Base-by-base conservation (phyloP, 2,113 vertebrate species). In the Platichthys flesus region DNA sequence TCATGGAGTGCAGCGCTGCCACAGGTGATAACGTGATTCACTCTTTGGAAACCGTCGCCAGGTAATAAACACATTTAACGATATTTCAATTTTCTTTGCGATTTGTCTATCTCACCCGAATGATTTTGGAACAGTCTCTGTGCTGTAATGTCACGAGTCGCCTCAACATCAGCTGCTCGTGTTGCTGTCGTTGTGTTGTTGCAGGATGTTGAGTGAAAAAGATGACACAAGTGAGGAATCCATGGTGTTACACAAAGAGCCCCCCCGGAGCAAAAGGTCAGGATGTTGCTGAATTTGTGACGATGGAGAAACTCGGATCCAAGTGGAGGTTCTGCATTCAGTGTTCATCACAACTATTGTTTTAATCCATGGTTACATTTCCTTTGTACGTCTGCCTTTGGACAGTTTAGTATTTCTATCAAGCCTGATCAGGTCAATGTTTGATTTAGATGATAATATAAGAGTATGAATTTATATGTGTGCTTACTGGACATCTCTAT, bases 1-100 rank as follows among this genome's bases (percentile, higher is more conserved):
- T 99, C 67, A 92, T 92, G 0, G 97, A 99, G 87, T 98, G 97
- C 85, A 99, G 97, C 0, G 97, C 96, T 52, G 94, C 93, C 62
- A 96, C 96, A 0, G 97, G 97, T 9, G 93, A 96, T 84, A 98
- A 98, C 0, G 93, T 98, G 79, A 81, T 83, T 0, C 90, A 96
- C 70, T 93, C 94, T 62, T 71, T 99, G 90, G 88, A 93, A 86
- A 91, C 74, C 56, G 83, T 99, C 31, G 90, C 93, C 84, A 95
- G 97, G 98, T 99, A 94, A 95, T 10, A 35, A 21, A 56, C 24
- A 45, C 59, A 15, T 47, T 54, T 10, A 16, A 14, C 3, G 5
- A 24, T n/a, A 20, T 57, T 37, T 15, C 2, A 2, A 45, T 58
- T 42, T 0, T 28, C 26, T 6, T 31, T 23, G 14, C 20, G 18